Base-by-base conservation (phyloP, 2,888 invertebrate species). In the Rhagonycha lutea region DNA sequence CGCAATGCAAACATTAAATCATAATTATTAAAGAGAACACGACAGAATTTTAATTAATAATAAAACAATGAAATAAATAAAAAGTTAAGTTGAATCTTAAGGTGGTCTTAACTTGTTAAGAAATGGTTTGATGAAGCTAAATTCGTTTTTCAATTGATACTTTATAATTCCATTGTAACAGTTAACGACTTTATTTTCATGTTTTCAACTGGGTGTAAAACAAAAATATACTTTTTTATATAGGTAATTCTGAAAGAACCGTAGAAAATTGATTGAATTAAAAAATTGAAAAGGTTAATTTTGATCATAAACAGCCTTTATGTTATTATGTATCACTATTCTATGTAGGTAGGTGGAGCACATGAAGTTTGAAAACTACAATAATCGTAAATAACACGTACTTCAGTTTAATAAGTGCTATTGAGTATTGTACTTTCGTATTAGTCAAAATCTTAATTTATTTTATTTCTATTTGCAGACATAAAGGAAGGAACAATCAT, bases 401-500 rank as follows among this genome's bases (percentile, higher is more conserved):
- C 47, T n/a, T 47, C n/a, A 8, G 2, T 47, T 47, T 47, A 47
- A 47, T 47, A 47, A 47, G 3, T n/a, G 47, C n/a, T 47, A 47
- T 47, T 47, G n/a, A n/a, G n/a, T n/a, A 47, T 47, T 47, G 47
- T 47, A 47, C n/a, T 47, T 47, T 47, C 47, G n/a, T 47, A 47
- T 47, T 47, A 47, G 47, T 47, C n/a, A 47, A 47, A 70, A 77
- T 74, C 74, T 69, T 77, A 77, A 77, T 77, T 77, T 74, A 72
- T 72, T 70, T 73, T 76, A 63, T 62, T 61, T 74, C 70, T 77
- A 67, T 77, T 74, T 72, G 60, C 69, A 67, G 74, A 47, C 74
- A 74, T 77, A 77, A 74, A 75, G 75, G 78, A 68, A 73, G 68
- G 75, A 74, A 73, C 78, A 78, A 78, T 78, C 78, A 78, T 78